Base-by-base conservation (phyloP, 2,797 vertebrate genomes). In the Chaetodon trifasciatus region DNA sequence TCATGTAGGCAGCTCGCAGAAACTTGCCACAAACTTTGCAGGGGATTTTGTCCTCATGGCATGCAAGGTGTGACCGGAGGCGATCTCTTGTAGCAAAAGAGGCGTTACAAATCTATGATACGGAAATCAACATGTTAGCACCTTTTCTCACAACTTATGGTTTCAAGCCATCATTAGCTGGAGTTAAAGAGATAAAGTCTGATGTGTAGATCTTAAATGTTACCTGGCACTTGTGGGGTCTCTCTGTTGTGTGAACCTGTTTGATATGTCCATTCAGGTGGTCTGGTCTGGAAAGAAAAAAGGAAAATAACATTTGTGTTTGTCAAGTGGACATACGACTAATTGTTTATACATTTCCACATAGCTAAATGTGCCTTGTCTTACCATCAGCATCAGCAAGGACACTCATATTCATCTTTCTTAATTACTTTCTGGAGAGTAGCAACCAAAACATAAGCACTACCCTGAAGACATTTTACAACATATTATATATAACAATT, bases 201-300 rank as follows among this genome's bases (percentile, higher is more conserved):
- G 15, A 28, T 5, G 17, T 15, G 15, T 17, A 12, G 12, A 63
- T 63, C 16, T 3, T 70, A 12, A 71, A 35, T 24, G 93, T 96
- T 96, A 99, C 98, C 98, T 99, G 98, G 96, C 98, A 99, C 94
- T 99, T 99, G 96, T 99, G 98, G 93, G 98, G 98, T 96, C 98
- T 97, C 94, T 99, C 98, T 87, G 98, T 98, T 75, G 98, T 99
- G 90, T 99, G 98, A 93, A 99, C 98, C 93, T 99, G 98, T 94
- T 99, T 99, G 94, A 99, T 99, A 91, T 99, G 98, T 95, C 98
- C 98, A 10, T 99, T 99, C 92, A 99, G 95, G 89, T 99, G 98
- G 91, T 99, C 98, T 46, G 98, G 98, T 96, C 98, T 99, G 92
- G 70, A 95, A 90, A 88, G 78, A 66, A 47, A 78, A 62, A 68